A percentile compares a stretch with the other conserved stretches of the same genome.
Evolutionary conservation across 2,797 vertebrate genomes (phyloP).

Genomic region (Crocidura indochinensis): DNA sequence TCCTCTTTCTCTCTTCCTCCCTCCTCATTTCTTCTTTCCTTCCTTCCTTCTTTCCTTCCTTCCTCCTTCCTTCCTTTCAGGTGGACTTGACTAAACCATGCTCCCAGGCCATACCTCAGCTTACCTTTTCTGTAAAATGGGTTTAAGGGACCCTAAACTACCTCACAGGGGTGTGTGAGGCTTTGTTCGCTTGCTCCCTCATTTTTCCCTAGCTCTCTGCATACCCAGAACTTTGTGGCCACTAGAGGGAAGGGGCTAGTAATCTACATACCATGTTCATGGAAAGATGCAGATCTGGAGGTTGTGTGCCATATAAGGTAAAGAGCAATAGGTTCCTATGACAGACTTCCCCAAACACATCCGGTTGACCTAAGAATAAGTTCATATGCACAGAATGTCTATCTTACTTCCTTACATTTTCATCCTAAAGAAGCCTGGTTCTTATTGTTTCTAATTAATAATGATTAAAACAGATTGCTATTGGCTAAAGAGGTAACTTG

Average conservation of each 20-base stretch:
- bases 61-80: background rate
- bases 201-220: constrained; percentile 41
- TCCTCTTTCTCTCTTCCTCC: constrained; percentile 33
- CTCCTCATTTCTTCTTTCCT: too few relatives aligned
- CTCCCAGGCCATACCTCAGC: constrained; percentile 66
- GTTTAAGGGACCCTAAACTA: constrained; percentile 73
- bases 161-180: constrained; percentile 85
- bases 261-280: constrained; percentile 25
- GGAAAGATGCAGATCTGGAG: background rate
- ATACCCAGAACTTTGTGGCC: constrained; percentile 72
- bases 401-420: too few relatives aligned
- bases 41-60: too few relatives aligned
- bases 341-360: constrained; percentile 64
- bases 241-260: constrained; percentile 47
- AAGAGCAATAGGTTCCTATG: constrained; percentile 73
- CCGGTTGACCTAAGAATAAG: constrained; percentile 79
- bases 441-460: constrained; percentile 33
- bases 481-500: constrained; percentile 62
- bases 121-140: constrained; percentile 57
- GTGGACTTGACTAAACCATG: constrained; percentile 60
- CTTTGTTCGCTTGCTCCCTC: constrained; percentile 61
- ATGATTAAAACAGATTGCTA: constrained; percentile 64
- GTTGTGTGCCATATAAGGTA: constrained; percentile 64
- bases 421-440: constrained; percentile 54
- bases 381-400: constrained; percentile 66